phyloP scores from a whole-genome alignment of 2,888 invertebrate genomes.

The Melanargia galathea region DNA sequence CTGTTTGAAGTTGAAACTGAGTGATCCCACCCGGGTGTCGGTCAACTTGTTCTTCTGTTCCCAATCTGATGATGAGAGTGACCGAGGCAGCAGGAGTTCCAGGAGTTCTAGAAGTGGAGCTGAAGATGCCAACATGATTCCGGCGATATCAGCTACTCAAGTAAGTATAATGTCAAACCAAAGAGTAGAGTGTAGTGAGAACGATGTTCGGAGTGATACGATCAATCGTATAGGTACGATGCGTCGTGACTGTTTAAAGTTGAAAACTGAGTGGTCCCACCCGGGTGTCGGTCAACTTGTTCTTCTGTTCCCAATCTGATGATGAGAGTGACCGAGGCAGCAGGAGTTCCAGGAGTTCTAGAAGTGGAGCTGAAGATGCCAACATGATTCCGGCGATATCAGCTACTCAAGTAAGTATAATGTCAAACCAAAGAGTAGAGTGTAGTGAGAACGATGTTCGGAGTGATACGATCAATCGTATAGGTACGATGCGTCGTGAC shows the following conservation, averaged over 20 bases:
- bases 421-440: constrained; percentile 36
- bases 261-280: constrained; percentile 75
- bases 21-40: constrained; percentile 68
- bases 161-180: too few relatives aligned
- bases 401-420: too few relatives aligned
- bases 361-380: constrained; percentile 52
- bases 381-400: constrained; percentile 52
- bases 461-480: constrained; percentile 42
- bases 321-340: constrained; percentile 66
- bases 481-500: constrained; percentile 71
- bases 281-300: constrained; percentile 59
- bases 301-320: constrained; percentile 73
- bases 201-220: constrained; percentile 44
- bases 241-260: constrained; percentile 74
- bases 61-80: constrained; percentile 73
- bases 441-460: constrained; percentile 44
- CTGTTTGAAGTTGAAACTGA: constrained; percentile 72
- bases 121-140: constrained; percentile 56
- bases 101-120: constrained; percentile 47
- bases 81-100: constrained; percentile 53
- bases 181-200: constrained; percentile 40
- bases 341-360: constrained; percentile 44
- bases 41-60: constrained; percentile 66
- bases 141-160: constrained; percentile 51
- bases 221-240: too few relatives aligned